phyloP scores from a whole-genome alignment of 2,113 vertebrate species.

The Orycteropus afer region DNA sequence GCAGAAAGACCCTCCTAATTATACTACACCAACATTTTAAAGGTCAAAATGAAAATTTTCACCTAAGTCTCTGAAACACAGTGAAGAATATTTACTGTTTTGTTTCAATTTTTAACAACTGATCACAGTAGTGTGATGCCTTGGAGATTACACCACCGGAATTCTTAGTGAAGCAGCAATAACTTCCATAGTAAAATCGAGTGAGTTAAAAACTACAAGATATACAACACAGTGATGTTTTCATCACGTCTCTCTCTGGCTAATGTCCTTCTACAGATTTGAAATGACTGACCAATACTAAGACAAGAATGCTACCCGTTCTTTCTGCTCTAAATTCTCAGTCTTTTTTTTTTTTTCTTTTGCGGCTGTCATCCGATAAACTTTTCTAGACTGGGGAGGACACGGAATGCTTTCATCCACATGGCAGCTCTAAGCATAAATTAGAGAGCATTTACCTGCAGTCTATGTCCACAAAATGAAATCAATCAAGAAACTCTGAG shows the following conservation, averaged over 20 bases:
- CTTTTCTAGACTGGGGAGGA: not conserved
- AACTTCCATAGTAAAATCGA: constrained; percentile 64
- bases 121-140: constrained; percentile 23
- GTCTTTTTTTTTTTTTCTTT: not conserved
- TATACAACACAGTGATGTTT: not conserved
- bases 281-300: not conserved
- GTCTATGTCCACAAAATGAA: not conserved
- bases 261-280: not conserved
- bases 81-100: constrained; percentile 58
- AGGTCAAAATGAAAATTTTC: constrained; percentile 67
- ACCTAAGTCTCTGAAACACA: not conserved
- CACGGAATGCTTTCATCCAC: not conserved
- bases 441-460: not conserved
- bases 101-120: constrained; percentile 50
- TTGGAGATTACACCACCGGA: not conserved
- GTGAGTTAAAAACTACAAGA: constrained; percentile 57
- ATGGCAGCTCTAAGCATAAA: constrained; percentile 17
- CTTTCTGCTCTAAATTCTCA: not conserved
- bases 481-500: not conserved
- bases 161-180: not conserved
- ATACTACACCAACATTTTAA: constrained; percentile 61
- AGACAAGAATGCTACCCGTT: not conserved
- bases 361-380: too few relatives aligned
- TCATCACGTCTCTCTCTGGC: constrained; percentile 52
- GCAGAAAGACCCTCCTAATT: constrained; percentile 72